Base-by-base conservation (phyloP, 2,113 vertebrate genomes). In the Sebastes schlegelii region DNA sequence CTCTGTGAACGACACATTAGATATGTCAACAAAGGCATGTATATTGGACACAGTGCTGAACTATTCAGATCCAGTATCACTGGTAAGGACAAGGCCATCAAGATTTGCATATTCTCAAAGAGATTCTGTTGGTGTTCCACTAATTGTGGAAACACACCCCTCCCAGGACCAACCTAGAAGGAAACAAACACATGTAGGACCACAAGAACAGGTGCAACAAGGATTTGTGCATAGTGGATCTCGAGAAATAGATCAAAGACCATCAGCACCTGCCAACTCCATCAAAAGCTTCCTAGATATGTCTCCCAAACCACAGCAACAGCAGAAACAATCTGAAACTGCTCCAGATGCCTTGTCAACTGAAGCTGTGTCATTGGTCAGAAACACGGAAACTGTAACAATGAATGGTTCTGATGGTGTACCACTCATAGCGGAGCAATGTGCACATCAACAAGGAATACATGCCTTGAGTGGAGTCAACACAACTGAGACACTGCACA, bases 261-360 rank as follows among this genome's bases (percentile, higher is more conserved):
- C 63, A 66, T 91, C 90, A 51, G 90, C 89, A 78, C 92, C 92
- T 57, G 89, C 92, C 9, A 94, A 92, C 74, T 79, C 88, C 19
- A 75, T 90, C 14, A 94, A 80, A 89, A 65, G 82, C 7, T 89
- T 71, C 57, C 61, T 95, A 12, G 95, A 95, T 65, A 95, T 95
- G 95, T 95, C 94, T 62, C 76, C 80, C 77, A 87, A 82, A 52
- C 16, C 57, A 40, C 74, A 68, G 12, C 80, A 80, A 40, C 74
- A 68, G 12, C 80, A 80, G 54, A 87, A 78, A 74, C 63, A 40
- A 34, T 58, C 40, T 45, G 78, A 91, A 70, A 51, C 49, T 42
- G 21, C 9, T 42, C 26, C 52, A 4, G 43, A 86, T 12, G 10
- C 48, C 6, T 19, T 77, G 6, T 19, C 64, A 65, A 69, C 34